Evolutionary conservation across 2,113 vertebrate genomes (phyloP).

Genomic region (Cyprinodon brontotheroides): DNA sequence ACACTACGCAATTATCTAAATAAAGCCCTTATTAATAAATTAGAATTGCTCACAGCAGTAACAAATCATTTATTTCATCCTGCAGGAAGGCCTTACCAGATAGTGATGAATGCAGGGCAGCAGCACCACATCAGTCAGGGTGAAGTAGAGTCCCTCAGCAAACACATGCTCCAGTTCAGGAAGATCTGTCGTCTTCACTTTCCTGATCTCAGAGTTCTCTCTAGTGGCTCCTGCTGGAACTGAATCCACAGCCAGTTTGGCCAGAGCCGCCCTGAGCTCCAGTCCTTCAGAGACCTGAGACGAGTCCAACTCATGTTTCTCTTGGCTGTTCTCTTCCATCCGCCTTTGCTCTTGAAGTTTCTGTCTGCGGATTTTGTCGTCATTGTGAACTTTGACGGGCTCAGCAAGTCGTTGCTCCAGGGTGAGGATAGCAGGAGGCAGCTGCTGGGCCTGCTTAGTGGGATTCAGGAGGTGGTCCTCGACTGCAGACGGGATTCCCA

Average conservation of each 20-base stretch:
- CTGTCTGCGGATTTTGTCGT: conserved; percentile 94
- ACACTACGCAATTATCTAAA: conserved; percentile 12
- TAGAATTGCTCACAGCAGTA: conserved; percentile 23
- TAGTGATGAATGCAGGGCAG: conserved; percentile 92
- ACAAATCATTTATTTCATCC: conserved; percentile 19
- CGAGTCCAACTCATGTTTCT: conserved; percentile 11
- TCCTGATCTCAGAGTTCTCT: conserved; percentile 87
- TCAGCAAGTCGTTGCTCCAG: conserved; percentile 89
- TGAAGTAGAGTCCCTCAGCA: conserved; percentile 96
- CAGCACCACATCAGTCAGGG: conserved; percentile 92
- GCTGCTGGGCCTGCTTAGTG: conserved; percentile 40
- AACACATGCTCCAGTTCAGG: conserved; percentile 91
- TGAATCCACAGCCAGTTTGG: conserved; percentile 81
- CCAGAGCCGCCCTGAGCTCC: conserved; percentile 87
- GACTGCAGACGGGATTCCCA: conserved; percentile 89
- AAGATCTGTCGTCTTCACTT: conserved; percentile 86
- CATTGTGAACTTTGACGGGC: conserved; percentile 93
- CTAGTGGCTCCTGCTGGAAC: conserved; percentile 70
- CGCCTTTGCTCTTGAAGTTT: conserved; percentile 84
- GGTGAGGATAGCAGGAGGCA: conserved; percentile 84
- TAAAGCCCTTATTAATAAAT: neutral
- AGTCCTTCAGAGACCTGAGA: conserved; percentile 60
- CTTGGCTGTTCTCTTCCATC: conserved; percentile 19
- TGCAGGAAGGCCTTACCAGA: conserved; percentile 83
- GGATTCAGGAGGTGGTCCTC: conserved; percentile 83